phyloP scores from a whole-genome alignment of 2,797 vertebrate genomes.

The Lacerta bilineata region DNA sequence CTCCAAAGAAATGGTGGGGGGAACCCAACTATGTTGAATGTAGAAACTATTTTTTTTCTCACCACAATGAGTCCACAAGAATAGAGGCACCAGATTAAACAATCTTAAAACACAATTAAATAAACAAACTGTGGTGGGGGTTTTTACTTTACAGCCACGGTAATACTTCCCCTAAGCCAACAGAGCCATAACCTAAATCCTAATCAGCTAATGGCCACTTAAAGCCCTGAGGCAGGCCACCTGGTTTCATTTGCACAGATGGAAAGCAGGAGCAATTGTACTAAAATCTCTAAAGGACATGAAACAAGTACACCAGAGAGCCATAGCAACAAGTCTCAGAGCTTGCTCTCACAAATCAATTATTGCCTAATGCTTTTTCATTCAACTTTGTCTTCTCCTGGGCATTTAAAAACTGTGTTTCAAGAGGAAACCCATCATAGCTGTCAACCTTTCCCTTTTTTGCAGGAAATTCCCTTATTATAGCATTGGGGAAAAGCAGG shows the following conservation, averaged over 20 bases:
- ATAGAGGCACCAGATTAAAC: slow-evolving; percentile 17
- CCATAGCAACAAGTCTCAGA: background rate
- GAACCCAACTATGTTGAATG: too few relatives aligned
- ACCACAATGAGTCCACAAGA: background rate
- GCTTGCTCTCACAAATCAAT: slow-evolving; percentile 1
- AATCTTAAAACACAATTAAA: background rate
- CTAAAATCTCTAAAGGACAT: background rate
- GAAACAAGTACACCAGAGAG: slow-evolving; percentile 28
- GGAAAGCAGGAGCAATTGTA: slow-evolving; percentile 27
- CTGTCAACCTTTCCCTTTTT: too few relatives aligned
- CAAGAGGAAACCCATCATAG: background rate
- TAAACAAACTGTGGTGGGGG: background rate
- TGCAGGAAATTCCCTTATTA: too few relatives aligned
- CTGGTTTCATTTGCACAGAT: background rate
- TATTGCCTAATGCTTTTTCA: background rate
- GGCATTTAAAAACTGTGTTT: slow-evolving; percentile 22
- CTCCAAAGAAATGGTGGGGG: background rate
- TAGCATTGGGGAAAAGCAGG: too few relatives aligned
- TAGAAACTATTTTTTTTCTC: background rate
- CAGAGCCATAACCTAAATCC: slow-evolving; percentile 10
- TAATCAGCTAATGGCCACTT: background rate
- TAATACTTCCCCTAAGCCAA: background rate
- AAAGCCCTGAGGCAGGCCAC: background rate
- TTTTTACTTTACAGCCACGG: background rate
- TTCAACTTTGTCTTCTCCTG: background rate